A percentile compares a stretch with the other conserved stretches of the same genome.
phyloP scores from a whole-genome alignment of 2,113 vertebrate genomes.

The Circaetus cinerascens region DNA sequence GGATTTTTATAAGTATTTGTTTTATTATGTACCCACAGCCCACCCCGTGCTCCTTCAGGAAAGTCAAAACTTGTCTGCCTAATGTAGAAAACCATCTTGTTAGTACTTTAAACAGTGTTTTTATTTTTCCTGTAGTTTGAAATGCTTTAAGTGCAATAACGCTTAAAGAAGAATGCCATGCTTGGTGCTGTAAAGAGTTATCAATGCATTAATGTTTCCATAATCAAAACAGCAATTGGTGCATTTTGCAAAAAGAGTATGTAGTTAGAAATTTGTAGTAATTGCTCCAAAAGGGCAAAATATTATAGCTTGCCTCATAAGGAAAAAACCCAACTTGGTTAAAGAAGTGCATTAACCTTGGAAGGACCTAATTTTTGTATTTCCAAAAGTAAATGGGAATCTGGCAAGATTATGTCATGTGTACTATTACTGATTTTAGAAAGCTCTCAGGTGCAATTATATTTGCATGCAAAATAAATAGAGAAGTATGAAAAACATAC shows the following conservation, averaged over 20 bases:
- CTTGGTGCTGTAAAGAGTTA: neutral
- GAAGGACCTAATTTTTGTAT: neutral
- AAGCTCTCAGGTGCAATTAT: neutral
- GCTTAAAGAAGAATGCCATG: neutral
- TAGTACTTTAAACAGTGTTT: neutral
- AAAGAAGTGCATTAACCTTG: neutral
- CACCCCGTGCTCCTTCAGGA: neutral
- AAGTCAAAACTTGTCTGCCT: neutral
- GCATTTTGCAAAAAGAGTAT: neutral
- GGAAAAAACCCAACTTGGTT: fast-evolving
- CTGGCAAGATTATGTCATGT: neutral
- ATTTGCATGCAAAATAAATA: neutral
- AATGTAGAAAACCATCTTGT: neutral
- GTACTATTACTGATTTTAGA: neutral
- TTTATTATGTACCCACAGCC: neutral
- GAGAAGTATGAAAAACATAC: neutral
- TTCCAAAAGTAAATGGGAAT: neutral
- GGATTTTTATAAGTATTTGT: neutral
- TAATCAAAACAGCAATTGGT: neutral
- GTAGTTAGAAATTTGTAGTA: neutral
- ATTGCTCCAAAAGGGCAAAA: neutral
- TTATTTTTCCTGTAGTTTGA: neutral
- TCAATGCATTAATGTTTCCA: neutral
- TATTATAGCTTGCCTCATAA: neutral
- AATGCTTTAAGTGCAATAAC: neutral